Conservation (phyloP, 2,888 invertebrate genomes). For the Idaea dimidiata region DNA sequence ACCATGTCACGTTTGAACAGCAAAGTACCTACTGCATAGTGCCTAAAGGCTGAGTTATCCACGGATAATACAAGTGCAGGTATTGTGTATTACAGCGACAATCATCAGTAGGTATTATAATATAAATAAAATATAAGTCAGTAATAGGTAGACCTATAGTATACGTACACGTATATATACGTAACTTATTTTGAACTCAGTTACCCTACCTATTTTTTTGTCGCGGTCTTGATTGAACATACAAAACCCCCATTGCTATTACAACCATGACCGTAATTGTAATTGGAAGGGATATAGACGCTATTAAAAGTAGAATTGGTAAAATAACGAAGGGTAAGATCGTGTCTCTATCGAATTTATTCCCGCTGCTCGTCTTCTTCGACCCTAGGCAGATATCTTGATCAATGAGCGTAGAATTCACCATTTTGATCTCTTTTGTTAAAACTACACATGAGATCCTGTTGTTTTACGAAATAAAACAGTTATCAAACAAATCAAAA, state of each 20-base stretch:
- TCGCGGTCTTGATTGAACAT: constrained; percentile 66
- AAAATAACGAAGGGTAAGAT: constrained; percentile 66
- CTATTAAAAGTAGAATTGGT: constrained; percentile 56
- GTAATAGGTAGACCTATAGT: too few relatives aligned
- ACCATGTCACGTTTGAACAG: too few relatives aligned
- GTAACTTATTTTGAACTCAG: too few relatives aligned
- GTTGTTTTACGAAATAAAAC: background rate
- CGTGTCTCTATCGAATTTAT: constrained; percentile 61
- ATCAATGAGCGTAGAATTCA: constrained; percentile 46
- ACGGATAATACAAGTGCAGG: too few relatives aligned
- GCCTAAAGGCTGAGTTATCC: too few relatives aligned
- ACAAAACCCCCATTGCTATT: constrained; percentile 67
- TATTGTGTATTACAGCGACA: too few relatives aligned
- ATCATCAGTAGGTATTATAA: too few relatives aligned
- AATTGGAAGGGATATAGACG: constrained; percentile 57
- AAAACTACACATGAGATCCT: background rate
- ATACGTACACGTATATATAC: too few relatives aligned
- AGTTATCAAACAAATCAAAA: background rate
- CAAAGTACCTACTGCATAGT: too few relatives aligned
- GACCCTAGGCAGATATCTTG: constrained; percentile 58
- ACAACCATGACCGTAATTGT: constrained; percentile 64
- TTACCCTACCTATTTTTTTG: constrained; percentile 64
- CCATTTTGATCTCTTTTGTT: constrained; percentile 35
- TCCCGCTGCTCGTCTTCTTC: constrained; percentile 45
- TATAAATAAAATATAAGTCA: too few relatives aligned